Conservation (phyloP, 35 echinoderm and acorn worm species). For the Ptychodera flava region DNA sequence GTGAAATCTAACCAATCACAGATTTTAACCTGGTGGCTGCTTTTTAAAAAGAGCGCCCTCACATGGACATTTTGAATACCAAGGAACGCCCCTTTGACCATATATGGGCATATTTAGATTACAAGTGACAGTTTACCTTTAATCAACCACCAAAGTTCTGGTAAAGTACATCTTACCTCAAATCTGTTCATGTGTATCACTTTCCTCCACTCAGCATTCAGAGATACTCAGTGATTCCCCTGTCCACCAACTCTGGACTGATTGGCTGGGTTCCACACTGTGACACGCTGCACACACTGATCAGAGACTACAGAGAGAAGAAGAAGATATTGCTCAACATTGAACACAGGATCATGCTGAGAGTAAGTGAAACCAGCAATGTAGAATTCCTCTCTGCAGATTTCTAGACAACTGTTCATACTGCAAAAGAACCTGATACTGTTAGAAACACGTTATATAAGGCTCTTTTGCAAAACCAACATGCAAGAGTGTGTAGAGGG, state of each 20-base stretch:
- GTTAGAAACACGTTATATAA: neutral
- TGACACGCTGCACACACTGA: slow-evolving; percentile 92
- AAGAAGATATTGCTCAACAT: slow-evolving; percentile 97
- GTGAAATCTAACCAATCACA: too few relatives aligned
- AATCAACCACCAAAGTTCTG: too few relatives aligned
- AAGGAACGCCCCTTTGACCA: too few relatives aligned
- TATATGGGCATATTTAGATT: too few relatives aligned
- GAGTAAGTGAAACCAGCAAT: slow-evolving; percentile 31
- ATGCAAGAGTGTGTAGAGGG: too few relatives aligned
- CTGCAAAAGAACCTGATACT: neutral
- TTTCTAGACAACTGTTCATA: slow-evolving; percentile 1
- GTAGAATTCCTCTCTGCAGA: neutral
- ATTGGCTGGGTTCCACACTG: slow-evolving; percentile 95
- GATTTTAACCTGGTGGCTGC: too few relatives aligned
- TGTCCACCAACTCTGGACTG: slow-evolving; percentile 94
- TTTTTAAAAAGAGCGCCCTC: too few relatives aligned
- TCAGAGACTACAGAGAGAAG: slow-evolving; percentile 96
- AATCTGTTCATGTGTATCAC: too few relatives aligned
- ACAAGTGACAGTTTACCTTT: too few relatives aligned
- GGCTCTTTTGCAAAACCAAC: too few relatives aligned
- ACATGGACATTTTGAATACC: too few relatives aligned
- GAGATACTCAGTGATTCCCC: slow-evolving; percentile 82
- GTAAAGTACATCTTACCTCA: too few relatives aligned
- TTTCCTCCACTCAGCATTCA: slow-evolving; percentile 94
- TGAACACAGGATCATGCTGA: slow-evolving; percentile 94